Evolutionary conservation across 2,113 vertebrate species (phyloP), one percentile per base, ranked within the genome.

Genomic region (Prolemur simus): DNA sequence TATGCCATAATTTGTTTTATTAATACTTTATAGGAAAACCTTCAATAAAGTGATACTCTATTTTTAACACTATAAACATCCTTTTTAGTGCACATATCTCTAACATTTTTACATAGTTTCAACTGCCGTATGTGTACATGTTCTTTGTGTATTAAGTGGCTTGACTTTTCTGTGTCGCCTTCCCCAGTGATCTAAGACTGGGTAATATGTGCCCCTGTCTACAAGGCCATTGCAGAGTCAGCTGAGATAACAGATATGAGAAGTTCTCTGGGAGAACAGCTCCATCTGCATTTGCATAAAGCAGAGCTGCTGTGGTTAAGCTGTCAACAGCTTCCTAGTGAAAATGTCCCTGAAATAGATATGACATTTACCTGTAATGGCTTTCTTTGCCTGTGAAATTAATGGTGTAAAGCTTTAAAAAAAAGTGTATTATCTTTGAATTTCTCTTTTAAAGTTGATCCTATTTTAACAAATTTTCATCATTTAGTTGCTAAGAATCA

Each of bases 311-410:
- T 9, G 17, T 27, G 8, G 64, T 89, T 87, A 87, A 89, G 76
- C 87, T 95, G 92, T 95, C 76, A 85, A 34, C 81, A 92, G 84
- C 73, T 90, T 95, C 87, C 60, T 37, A 34, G 49, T 80, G 68
- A 74, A 95, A 96, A 77, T 49, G 85, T 82, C 95, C 84, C 95
- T 96, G 91, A 96, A 88, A 73, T 96, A 94, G 96, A 95, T n/a
- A 69, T 12, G 84, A 81, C 95, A 94, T 96, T 96, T 92, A 95
- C 92, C 82, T 96, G 54, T 86, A 92, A 94, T 86, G 90, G 82
- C 54, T 95, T 91, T 80, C 63, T 87, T 91, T 91, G 52, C 78
- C 77, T 95, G 90, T 86, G 76, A 96, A 96, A 96, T 95, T 95
- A 89, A 92, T 60, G 71, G 49, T 90, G 34, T 77, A 77, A 60